Base-by-base conservation (phyloP, 2,888 invertebrate species). In the Bugulina stolonifera region DNA sequence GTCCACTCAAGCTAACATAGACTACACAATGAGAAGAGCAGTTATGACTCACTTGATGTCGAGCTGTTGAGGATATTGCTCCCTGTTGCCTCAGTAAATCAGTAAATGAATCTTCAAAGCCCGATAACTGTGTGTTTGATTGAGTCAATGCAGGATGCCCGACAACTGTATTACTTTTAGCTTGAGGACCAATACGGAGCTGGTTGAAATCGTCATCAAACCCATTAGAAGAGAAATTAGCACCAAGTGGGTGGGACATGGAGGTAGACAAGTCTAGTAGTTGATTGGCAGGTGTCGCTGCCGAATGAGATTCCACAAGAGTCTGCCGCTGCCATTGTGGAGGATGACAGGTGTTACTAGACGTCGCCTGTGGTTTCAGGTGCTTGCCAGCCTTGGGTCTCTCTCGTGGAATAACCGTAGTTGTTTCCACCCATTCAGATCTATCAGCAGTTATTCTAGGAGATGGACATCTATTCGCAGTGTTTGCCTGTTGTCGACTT, bases 321-420 rank as follows among this genome's bases (percentile, higher is more conserved):
- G 43, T 5, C 43, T 43, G 43, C 43, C 43, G 43, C 10, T 43
- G 43, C 18, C 43, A 5, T 43, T 43, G 43, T 10, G 10, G 10
- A 10, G 43, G 18, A 43, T 43, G 43, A 43, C 18, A 18, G 5
- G 43, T 10, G 43, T 18, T 18, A 43, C 18, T 43, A 43, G 43
- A 32, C 3, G 64, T 29, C 32, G 27, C 5, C 10, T 64, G 2
- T 14, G 64, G 64, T 14, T 64, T 2, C 5, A 34, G 29, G 5
- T 18, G 29, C n/a, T 32, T 64, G 3, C 64, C 70, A 5, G 70
- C 91, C 82, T 92, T 92, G 14, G 93, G 93, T 77, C 93, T 86
- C 81, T 92, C 92, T 71, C 93, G 86, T 1, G 93, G 93, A 71
- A 90, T 91, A 32, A 93, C 92, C 76, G 91, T 91, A 1, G 93